A percentile compares a stretch with the other conserved stretches of the same genome.
Evolutionary conservation across 2,888 invertebrate genomes (phyloP).

Genomic region (Sympetrum striolatum): DNA sequence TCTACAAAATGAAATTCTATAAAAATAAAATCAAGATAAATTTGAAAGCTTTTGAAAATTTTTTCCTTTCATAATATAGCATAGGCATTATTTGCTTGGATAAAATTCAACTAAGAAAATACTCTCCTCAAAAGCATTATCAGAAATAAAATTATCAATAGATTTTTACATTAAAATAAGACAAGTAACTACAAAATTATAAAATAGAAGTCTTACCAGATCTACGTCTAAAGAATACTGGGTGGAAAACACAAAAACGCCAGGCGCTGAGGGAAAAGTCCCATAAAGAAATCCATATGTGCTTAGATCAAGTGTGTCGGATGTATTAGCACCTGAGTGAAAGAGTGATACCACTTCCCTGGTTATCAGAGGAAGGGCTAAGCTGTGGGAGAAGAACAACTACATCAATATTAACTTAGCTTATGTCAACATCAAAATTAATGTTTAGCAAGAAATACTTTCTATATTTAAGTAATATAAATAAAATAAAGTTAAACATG

Average conservation of each 20-base stretch:
- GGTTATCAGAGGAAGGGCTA: conserved; percentile 83
- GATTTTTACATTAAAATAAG: background rate
- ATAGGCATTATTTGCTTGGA: too few species aligned
- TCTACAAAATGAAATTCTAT: too few species aligned
- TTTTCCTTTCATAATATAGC: too few species aligned
- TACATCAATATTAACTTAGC: background rate
- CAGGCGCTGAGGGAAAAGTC: conserved; percentile 94
- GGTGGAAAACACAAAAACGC: conserved; percentile 93
- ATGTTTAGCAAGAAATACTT: background rate
- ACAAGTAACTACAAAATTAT: background rate
- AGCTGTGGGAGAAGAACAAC: conserved; percentile 58
- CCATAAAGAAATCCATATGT: conserved; percentile 96
- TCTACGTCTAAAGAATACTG: conserved; percentile 87
- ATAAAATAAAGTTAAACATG: too few species aligned
- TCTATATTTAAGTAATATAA: too few species aligned
- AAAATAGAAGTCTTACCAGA: conserved; percentile 66
- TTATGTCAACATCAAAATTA: background rate
- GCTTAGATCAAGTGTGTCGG: conserved; percentile 81
- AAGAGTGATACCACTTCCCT: conserved; percentile 81
- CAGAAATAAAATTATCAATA: background rate
- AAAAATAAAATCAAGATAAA: too few species aligned
- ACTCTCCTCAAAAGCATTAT: background rate
- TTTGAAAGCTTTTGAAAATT: too few species aligned
- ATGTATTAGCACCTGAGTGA: conserved; percentile 67
- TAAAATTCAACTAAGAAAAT: too few species aligned